phyloP scores from a whole-genome alignment of 2,797 vertebrate species.

The Picus viridis region DNA sequence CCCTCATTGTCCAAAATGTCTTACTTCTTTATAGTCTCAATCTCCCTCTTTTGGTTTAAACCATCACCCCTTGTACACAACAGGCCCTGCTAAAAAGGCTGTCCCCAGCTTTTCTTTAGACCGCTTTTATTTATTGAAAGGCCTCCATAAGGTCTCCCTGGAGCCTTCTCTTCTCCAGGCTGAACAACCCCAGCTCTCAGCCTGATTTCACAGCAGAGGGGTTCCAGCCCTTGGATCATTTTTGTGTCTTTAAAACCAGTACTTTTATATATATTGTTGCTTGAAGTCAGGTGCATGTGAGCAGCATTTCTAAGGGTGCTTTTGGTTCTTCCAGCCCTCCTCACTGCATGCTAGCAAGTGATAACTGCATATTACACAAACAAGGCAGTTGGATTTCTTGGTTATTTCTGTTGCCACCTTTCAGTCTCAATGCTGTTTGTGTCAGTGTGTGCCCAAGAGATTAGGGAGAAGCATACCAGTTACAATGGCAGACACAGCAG shows the following conservation, averaged over 20 bases:
- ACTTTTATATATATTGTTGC: fast-evolving
- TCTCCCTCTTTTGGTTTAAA: neutral
- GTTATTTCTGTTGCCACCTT: neutral
- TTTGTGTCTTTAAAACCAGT: neutral
- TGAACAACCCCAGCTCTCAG: neutral
- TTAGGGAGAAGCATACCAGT: neutral
- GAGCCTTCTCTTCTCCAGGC: neutral
- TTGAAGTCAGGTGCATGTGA: neutral
- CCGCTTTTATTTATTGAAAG: neutral
- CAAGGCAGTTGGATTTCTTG: neutral
- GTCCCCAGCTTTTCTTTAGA: neutral
- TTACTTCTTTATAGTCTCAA: neutral
- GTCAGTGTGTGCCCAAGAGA: neutral
- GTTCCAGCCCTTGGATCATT: neutral
- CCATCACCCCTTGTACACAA: neutral
- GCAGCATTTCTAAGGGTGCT: neutral
- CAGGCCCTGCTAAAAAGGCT: neutral
- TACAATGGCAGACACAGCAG: neutral
- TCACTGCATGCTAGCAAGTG: fast-evolving
- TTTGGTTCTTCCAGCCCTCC: neutral
- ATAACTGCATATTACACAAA: neutral
- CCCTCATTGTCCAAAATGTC: neutral
- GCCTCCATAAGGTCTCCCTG: neutral
- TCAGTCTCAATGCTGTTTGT: neutral
- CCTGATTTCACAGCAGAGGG: neutral